phyloP scores from a whole-genome alignment of 2,888 invertebrate genomes.

The Macrosoma leucophasiata region DNA sequence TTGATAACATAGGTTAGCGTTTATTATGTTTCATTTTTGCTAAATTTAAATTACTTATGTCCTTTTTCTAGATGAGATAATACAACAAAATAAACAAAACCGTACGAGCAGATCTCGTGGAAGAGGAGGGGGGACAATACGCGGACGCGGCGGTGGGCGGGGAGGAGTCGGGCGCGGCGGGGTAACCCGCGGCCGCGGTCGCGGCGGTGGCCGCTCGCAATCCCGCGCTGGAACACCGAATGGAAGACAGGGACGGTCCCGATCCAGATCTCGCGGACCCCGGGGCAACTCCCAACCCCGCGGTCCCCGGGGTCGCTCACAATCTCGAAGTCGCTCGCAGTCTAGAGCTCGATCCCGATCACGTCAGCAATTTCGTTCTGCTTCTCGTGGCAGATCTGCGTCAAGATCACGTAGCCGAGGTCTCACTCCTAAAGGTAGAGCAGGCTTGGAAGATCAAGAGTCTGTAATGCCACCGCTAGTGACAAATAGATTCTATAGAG shows the following conservation, averaged over 20 bases:
- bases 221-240: slow-evolving; percentile 9
- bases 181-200: slow-evolving; percentile 34
- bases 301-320: slow-evolving; percentile 33
- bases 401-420: slow-evolving; percentile 56
- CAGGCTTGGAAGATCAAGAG: slow-evolving; percentile 48
- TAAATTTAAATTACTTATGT: neutral
- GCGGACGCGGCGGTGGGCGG: slow-evolving; percentile 34
- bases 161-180: slow-evolving; percentile 35
- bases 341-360: slow-evolving; percentile 30
- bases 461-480: slow-evolving; percentile 45
- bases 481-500: slow-evolving; percentile 41
- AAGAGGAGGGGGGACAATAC: slow-evolving; percentile 38
- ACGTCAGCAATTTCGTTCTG: slow-evolving; percentile 36
- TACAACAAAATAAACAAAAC: slow-evolving; percentile 51
- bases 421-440: slow-evolving; percentile 59
- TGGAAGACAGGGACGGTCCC: slow-evolving; percentile 29
- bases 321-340: slow-evolving; percentile 37
- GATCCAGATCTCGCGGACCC: slow-evolving; percentile 38
- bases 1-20: neutral
- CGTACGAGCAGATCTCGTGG: slow-evolving; percentile 54
- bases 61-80: slow-evolving; percentile 51
- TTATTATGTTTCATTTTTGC: neutral
- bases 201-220: slow-evolving; percentile 32
- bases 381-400: slow-evolving; percentile 45
- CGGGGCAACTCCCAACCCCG: slow-evolving; percentile 31